Percentiles rank a stretch among this genome's conserved stretches.
Evolutionary conservation across 2,888 invertebrate species (phyloP).

Genomic region (Sarcophaga subvicina): DNA sequence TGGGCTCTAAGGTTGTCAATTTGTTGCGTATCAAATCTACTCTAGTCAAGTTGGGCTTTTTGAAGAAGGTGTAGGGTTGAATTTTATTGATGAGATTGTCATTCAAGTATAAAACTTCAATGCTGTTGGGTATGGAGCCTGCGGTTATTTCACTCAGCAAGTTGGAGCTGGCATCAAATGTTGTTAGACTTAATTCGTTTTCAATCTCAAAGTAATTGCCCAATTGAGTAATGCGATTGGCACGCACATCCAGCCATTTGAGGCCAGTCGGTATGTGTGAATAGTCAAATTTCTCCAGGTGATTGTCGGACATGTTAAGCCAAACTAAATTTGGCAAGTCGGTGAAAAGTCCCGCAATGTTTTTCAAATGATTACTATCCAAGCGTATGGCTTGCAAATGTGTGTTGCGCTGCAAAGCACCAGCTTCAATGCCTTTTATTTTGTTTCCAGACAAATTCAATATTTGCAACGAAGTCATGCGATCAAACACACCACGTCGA

Average conservation of each 20-base stretch:
- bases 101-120: slow-evolving; percentile 93
- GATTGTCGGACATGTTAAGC: slow-evolving; percentile 96
- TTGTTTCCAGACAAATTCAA: slow-evolving; percentile 94
- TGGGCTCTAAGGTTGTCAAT: slow-evolving; percentile 94
- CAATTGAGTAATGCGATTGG: slow-evolving; percentile 91
- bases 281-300: slow-evolving; percentile 94
- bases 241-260: slow-evolving; percentile 95
- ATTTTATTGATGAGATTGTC: slow-evolving; percentile 94
- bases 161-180: slow-evolving; percentile 94
- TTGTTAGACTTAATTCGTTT: slow-evolving; percentile 89
- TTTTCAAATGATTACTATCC: slow-evolving; percentile 92
- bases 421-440: slow-evolving; percentile 89
- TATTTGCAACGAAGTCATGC: slow-evolving; percentile 91
- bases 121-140: slow-evolving; percentile 91
- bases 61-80: slow-evolving; percentile 94
- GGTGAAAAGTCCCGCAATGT: slow-evolving; percentile 91
- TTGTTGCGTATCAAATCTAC: slow-evolving; percentile 97
- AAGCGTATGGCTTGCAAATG: slow-evolving; percentile 93
- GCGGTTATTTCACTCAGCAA: slow-evolving; percentile 90
- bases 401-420: slow-evolving; percentile 89
- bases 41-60: slow-evolving; percentile 93
- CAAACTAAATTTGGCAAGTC: slow-evolving; percentile 92
- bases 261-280: slow-evolving; percentile 91
- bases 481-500: slow-evolving; percentile 89
- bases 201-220: slow-evolving; percentile 89